phyloP scores from a whole-genome alignment of 2,888 invertebrate genomes.

The Flabesymbios commensalis region DNA sequence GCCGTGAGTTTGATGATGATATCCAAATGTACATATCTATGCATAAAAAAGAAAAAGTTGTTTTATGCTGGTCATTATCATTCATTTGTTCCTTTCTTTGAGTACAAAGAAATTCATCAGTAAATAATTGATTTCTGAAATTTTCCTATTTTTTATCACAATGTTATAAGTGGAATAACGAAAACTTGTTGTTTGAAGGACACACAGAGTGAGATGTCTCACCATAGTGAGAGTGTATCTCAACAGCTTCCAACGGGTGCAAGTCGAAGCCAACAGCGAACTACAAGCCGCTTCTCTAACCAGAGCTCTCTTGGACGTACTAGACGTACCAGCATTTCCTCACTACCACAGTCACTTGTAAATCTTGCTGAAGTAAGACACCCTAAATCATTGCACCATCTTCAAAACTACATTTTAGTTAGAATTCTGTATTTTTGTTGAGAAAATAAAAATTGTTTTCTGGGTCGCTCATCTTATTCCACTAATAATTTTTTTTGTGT shows the following conservation, averaged over 20 bases:
- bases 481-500: background rate
- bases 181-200: slow-evolving; percentile 44
- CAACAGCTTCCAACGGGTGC: background rate
- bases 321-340: slow-evolving; percentile 40
- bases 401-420: too few species aligned
- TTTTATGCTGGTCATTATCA: too few species aligned
- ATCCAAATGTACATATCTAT: too few species aligned
- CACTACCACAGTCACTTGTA: slow-evolving; percentile 52
- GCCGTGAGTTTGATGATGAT: too few species aligned
- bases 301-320: slow-evolving; percentile 40
- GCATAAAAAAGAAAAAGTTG: too few species aligned
- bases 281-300: slow-evolving; percentile 53
- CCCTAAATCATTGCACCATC: too few species aligned
- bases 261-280: slow-evolving; percentile 42
- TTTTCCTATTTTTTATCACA: too few species aligned
- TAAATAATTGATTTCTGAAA: too few species aligned
- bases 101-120: too few species aligned
- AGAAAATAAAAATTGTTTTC: background rate
- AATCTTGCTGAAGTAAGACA: slow-evolving; percentile 50
- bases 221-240: slow-evolving; percentile 3
- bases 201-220: slow-evolving; percentile 48
- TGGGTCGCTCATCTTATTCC: background rate
- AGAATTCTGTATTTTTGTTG: too few species aligned
- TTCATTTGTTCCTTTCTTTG: too few species aligned
- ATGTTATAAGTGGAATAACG: too few species aligned